Evolutionary conservation across 1,140 invertebrate genomes (phyloP), one percentile per base, ranked within the genome.

Genomic region (Drosophila littoralis): DNA sequence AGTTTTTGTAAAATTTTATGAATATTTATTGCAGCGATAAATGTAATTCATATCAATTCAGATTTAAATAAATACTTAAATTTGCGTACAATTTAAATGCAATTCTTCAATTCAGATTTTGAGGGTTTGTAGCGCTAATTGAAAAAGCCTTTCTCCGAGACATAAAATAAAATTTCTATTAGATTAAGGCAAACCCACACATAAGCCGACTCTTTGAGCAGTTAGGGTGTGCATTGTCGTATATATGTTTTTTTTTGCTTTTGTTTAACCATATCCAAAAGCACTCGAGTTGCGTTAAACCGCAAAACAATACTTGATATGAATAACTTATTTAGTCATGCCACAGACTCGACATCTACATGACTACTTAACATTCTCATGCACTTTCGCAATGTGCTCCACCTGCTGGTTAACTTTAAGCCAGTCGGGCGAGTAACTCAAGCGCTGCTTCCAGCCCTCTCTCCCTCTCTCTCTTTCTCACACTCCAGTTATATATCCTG

Each of bases 231-330:
- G 4, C 4, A 28, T 28, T 28, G 22, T 42, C 12, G 22, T 57
- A 10, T 43, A 7, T n/a, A 22, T 22, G 3, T 22, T 3, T 45
- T 57, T 28, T 66, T 28, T 43, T 15, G 1, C 12, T n/a, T 40
- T 17, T 33, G 43, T 32, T 45, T 59, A 15, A 55, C 45, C 54
- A 50, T 54, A 70, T 70, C 67, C 45, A 70, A 55, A 63, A 63
- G 67, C 67, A 70, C 67, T 70, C 42, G 51, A 68, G 70, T 58
- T 73, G 55, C 70, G 65, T 73, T 73, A 73, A 73, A 42, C 70
- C 70, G 59, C 70, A 73, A 54, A 68, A 68, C 70, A 73, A 67
- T 59, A 73, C 70, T 73, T 73, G 64, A 73, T 73, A 73, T 73
- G 70, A 73, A 73, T 73, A 73, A 73, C 70, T 73, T 73, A 73